Percentiles rank a stretch among this genome's conserved stretches.
Evolutionary conservation across 2,113 vertebrate species (phyloP).

Genomic region (Petrocephalus zakoni): DNA sequence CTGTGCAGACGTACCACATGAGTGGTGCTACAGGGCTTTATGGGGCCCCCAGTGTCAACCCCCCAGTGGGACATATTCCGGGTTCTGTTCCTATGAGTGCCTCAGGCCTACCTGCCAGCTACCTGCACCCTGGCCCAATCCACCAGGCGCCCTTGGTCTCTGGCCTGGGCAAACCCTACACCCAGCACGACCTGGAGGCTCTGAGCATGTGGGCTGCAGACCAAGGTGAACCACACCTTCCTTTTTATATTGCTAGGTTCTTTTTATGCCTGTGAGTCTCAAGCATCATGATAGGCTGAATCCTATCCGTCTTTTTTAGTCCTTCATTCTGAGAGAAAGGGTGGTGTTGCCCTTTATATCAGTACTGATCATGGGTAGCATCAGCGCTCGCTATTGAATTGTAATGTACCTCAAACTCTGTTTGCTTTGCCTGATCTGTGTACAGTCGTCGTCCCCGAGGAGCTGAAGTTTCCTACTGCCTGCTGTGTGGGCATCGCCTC

Average conservation of each 20-base stretch:
- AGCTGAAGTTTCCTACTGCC: constrained; percentile 77
- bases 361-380: not conserved
- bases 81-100: constrained; percentile 45
- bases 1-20: constrained; percentile 56
- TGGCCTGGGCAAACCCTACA: constrained; percentile 54
- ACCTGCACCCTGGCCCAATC: constrained; percentile 49
- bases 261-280: not conserved
- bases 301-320: not conserved
- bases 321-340: not conserved
- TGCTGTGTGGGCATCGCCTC: constrained; percentile 93
- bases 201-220: constrained; percentile 50
- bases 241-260: not conserved
- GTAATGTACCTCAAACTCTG: not conserved
- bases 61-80: constrained; percentile 49
- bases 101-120: constrained; percentile 41
- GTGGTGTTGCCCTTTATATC: no score
- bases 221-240: constrained; percentile 58
- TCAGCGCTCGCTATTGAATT: not conserved
- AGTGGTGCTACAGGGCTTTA: constrained; percentile 51
- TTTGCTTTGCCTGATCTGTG: not conserved
- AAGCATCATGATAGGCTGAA: not conserved
- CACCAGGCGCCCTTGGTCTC: constrained; percentile 54
- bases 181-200: constrained; percentile 46
- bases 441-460: constrained; percentile 76
- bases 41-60: constrained; percentile 43